A percentile compares a stretch with the other conserved stretches of the same genome.
phyloP scores from a whole-genome alignment of 1,140 invertebrate species.

The Cherax destructor region DNA sequence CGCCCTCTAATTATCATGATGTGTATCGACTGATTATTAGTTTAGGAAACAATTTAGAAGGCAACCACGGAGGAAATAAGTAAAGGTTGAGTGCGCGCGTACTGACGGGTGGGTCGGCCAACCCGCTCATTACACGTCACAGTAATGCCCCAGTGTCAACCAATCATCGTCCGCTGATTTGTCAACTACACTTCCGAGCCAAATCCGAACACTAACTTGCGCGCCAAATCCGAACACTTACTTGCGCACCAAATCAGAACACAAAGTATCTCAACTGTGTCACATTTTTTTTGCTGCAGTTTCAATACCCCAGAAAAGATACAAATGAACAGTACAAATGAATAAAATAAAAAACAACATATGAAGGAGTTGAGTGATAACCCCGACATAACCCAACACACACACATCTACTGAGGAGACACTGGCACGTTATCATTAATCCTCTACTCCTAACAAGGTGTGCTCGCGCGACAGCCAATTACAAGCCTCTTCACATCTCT shows the following conservation, averaged over 20 bases:
- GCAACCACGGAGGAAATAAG: conserved; percentile 48
- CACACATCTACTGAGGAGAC: conserved; percentile 5
- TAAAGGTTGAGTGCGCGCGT: conserved; percentile 37
- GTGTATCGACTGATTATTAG: conserved; percentile 49
- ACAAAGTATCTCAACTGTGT: background rate
- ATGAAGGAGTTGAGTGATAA: background rate
- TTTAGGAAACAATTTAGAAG: conserved; percentile 55
- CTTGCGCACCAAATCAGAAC: background rate
- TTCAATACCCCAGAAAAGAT: background rate
- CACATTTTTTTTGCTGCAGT: background rate
- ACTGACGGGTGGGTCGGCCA: conserved; percentile 42
- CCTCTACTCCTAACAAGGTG: conserved; percentile 1
- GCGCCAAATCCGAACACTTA: conserved; percentile 2
- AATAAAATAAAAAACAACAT: background rate
- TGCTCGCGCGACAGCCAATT: conserved; percentile 35
- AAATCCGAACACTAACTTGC: conserved; percentile 40
- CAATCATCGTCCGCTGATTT: conserved; percentile 52
- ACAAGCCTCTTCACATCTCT: conserved; percentile 20
- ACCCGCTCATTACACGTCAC: conserved; percentile 57
- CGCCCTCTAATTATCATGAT: conserved; percentile 47
- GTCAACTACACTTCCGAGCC: conserved; percentile 44
- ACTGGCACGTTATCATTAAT: conserved; percentile 39
- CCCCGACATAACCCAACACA: conserved; percentile 1
- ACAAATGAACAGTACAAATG: background rate
- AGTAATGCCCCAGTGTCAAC: conserved; percentile 57